Evolutionary conservation across 2,888 invertebrate genomes (phyloP), one percentile per base, ranked within the genome.

Genomic region (Pseudeuparius sepicola): DNA sequence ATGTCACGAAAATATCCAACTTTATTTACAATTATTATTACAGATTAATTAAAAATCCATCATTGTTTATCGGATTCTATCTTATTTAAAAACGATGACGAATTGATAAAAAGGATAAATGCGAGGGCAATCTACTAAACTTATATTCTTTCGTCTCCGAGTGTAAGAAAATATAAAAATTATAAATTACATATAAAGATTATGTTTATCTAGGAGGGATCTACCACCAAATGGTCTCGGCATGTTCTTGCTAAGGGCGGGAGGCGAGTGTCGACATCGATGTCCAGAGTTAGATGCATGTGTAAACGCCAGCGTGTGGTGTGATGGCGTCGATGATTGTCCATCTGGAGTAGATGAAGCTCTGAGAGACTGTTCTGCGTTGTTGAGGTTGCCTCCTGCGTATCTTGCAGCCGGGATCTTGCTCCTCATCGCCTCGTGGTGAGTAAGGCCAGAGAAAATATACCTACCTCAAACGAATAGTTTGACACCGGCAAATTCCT

Each of bases 251-350:
- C 55, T 60, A 47, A 59, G 76, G 54, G 65, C 75, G 26, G n/a
- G n/a, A n/a, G 79, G 78, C 36, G 83, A 85, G 49, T 86, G 86
- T 53, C 70, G 72, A 42, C 75, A 77, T 59, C 72, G 78, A 27
- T 87, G 87, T 55, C 73, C 80, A 3, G 85, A 85, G 35, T 61
- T 87, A 43, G 80, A 83, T 56, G 86, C 85, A 9, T 87, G 86
- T 59, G 84, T 86, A 43, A 76, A 80, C 51, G 68, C 78, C 0
- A 74, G 77, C 28, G 69, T 86, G 33, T 85, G 86, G 84, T 87
- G 86, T 52, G 84, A 86, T 52, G 85, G 84, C 11, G 60, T 73
- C 20, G 63, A 70, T 31, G 84, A 87, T 56, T 87, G 87, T 53
- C 86, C 86, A 6, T 77, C 75, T 2, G 85, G 83, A 1, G 75